These are phyloP conservation scores for Lepus europaeus DNA, from an alignment of 2,113 vertebrate species.

Conservation along the genomic window DNA sequence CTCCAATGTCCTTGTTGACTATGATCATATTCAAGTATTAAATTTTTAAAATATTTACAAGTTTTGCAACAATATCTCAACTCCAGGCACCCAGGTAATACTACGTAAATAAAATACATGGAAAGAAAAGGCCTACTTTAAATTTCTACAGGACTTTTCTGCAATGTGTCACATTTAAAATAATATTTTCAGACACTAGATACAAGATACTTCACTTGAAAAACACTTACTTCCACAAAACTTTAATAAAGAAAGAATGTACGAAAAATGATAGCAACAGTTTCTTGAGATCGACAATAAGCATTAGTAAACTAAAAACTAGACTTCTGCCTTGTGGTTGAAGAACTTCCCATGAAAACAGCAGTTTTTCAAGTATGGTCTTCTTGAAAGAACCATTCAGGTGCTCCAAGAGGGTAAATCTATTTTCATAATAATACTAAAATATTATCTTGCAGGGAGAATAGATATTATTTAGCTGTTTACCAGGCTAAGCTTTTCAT, in stretches of 20 bases:
- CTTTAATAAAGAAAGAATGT: constrained; percentile 34
- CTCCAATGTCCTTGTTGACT: background rate
- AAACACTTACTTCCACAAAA: background rate
- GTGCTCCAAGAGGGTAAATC: background rate
- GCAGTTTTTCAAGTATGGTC: background rate
- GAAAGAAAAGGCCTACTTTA: background rate
- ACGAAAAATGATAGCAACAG: background rate
- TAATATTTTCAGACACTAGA: background rate
- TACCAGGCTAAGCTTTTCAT: background rate
- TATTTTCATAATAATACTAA: constrained; percentile 47
- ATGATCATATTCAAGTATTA: background rate
- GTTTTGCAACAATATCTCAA: constrained; percentile 5
- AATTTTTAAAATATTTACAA: constrained; percentile 45
- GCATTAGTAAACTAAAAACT: constrained; percentile 20
- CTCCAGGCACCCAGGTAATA: background rate
- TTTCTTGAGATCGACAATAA: constrained; percentile 34
- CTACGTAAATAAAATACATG: constrained; percentile 33
- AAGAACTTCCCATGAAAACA: constrained; percentile 36
- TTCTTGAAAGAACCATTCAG: constrained; percentile 24
- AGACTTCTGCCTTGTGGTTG: constrained; percentile 20
- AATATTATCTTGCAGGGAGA: background rate
- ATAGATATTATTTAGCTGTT: background rate
- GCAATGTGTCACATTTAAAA: constrained; percentile 10
- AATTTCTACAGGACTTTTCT: background rate
- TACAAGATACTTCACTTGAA: background rate